Evolutionary conservation across 35 echinoderm and acorn worm genomes (phyloP).

Genomic region (Diadema setosum): DNA sequence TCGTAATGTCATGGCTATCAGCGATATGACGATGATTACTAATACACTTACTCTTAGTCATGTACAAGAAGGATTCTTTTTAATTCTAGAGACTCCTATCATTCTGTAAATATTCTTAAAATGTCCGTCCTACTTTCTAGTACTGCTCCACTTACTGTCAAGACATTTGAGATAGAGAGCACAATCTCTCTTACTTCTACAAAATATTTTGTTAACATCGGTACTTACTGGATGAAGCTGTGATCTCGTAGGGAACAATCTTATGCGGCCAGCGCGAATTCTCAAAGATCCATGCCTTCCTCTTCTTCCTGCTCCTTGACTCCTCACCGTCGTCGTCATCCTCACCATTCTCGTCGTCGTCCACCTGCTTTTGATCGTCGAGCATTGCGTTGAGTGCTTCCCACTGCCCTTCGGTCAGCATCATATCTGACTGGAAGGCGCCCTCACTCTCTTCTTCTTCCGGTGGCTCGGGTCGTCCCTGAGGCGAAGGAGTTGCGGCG

Average conservation of each 20-base stretch:
- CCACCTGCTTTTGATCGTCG: background rate
- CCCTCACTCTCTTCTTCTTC: background rate
- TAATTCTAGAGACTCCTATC: too few relatives aligned
- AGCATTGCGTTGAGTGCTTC: background rate
- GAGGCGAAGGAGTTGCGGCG: too few relatives aligned
- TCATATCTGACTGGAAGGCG: constrained; percentile 30
- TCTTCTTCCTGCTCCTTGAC: background rate
- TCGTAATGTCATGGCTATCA: too few relatives aligned
- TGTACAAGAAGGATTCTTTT: too few relatives aligned
- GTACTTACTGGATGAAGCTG: background rate
- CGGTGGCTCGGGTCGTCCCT: background rate
- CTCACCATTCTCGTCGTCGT: background rate
- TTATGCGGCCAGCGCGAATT: background rate
- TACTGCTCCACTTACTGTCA: too few relatives aligned
- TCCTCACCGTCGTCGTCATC: background rate
- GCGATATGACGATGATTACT: too few relatives aligned
- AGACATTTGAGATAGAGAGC: too few relatives aligned
- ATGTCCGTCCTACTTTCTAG: too few relatives aligned
- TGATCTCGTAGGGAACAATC: constrained; percentile 6
- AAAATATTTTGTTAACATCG: background rate
- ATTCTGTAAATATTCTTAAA: too few relatives aligned
- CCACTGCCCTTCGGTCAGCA: background rate
- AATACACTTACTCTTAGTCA: too few relatives aligned
- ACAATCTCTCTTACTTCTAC: too few relatives aligned
- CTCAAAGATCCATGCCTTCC: background rate